A percentile compares a stretch with the other conserved stretches of the same genome.
These are phyloP conservation scores for Acanthurus leucopareius DNA, from an alignment of 2,797 vertebrate genomes.

Conservation along the genomic window DNA sequence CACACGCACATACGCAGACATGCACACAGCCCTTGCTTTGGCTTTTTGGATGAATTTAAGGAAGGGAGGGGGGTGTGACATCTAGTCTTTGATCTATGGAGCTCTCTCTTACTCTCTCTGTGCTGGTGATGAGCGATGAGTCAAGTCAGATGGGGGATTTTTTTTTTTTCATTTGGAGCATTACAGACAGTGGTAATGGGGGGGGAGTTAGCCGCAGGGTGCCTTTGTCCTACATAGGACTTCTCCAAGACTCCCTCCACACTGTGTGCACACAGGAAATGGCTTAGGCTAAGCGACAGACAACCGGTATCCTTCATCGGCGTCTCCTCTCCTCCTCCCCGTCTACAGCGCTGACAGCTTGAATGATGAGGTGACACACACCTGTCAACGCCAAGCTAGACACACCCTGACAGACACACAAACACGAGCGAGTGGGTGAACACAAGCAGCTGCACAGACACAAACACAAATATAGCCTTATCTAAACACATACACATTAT, in stretches of 20 bases:
- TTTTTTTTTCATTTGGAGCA: constrained; percentile 47
- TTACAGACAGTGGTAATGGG: constrained; percentile 74
- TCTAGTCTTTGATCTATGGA: constrained; percentile 77
- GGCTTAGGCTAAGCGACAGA: constrained; percentile 67
- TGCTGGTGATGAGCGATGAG: constrained; percentile 77
- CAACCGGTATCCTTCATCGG: constrained; percentile 68
- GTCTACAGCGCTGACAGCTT: constrained; percentile 72
- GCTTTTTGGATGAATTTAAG: constrained; percentile 66
- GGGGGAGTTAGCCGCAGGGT: constrained; percentile 70
- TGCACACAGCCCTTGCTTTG: constrained; percentile 43
- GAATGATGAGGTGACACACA: constrained; percentile 80
- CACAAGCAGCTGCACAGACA: constrained; percentile 5
- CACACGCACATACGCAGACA: constrained; percentile 39
- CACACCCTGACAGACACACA: constrained; percentile 60
- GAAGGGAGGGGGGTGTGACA: constrained; percentile 69
- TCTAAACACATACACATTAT: constrained; percentile 8
- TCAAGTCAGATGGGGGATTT: constrained; percentile 73
- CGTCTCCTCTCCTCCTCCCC: constrained; percentile 64
- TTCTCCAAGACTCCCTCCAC: constrained; percentile 61
- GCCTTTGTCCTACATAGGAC: constrained; percentile 82
- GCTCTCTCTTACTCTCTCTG: constrained; percentile 61
- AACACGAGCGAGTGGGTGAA: constrained; percentile 15
- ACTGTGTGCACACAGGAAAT: constrained; percentile 65
- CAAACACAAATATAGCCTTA: constrained; percentile 24
- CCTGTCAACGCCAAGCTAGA: constrained; percentile 74